These are phyloP conservation scores for Amblyraja radiata DNA, from an alignment of 2,797 vertebrate genomes.

Conservation along the genomic window DNA sequence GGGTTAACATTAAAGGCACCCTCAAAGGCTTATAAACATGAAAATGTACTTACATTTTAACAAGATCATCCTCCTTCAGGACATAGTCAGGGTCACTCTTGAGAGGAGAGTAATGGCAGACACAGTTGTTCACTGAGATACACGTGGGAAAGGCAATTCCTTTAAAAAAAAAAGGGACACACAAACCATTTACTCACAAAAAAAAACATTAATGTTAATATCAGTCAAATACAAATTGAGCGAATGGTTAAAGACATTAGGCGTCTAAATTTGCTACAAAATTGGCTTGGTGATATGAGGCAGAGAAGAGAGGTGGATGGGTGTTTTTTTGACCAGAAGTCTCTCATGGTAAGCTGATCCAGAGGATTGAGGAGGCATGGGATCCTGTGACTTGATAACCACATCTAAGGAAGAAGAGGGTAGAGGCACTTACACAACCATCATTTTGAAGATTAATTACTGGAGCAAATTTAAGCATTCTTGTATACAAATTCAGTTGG, in stretches of 20 bases:
- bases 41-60: conserved; percentile 79
- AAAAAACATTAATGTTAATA: background rate
- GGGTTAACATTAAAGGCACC: background rate
- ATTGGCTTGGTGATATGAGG: too few species aligned
- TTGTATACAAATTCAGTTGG: background rate
- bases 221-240: background rate
- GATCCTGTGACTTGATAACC: background rate
- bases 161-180: conserved; percentile 46
- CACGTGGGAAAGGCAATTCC: conserved; percentile 95
- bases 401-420: background rate
- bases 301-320: too few species aligned
- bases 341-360: too few species aligned
- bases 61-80: conserved; percentile 83
- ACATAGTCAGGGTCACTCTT: conserved; percentile 88
- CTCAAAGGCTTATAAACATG: background rate
- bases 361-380: too few species aligned
- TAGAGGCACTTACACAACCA: background rate
- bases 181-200: background rate
- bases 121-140: conserved; percentile 92
- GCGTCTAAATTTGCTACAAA: background rate
- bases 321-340: too few species aligned
- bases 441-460: background rate
- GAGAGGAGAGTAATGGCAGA: conserved; percentile 93
- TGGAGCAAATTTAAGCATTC: background rate
- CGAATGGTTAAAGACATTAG: background rate